phyloP scores from a whole-genome alignment of 2,888 invertebrate species.

The Eugnorisma glareosa region DNA sequence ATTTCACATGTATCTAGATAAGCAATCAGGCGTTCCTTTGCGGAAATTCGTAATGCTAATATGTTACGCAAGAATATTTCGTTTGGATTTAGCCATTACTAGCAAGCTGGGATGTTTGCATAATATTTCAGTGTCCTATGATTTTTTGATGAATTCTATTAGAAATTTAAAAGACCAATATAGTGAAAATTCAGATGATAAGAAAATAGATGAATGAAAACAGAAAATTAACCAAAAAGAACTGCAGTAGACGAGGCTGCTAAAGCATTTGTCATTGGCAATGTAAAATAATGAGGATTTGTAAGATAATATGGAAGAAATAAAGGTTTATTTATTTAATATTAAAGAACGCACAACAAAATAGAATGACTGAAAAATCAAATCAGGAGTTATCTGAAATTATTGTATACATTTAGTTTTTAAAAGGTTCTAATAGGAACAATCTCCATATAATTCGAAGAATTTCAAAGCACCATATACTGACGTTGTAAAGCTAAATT shows the following conservation, averaged over 20 bases:
- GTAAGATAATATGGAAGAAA: too few relatives aligned
- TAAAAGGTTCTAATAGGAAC: background rate
- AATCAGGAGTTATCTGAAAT: background rate
- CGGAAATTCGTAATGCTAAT: background rate
- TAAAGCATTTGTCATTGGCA: too few relatives aligned
- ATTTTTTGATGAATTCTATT: too few relatives aligned
- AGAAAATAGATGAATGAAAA: too few relatives aligned
- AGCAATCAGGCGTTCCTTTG: background rate
- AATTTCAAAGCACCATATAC: background rate
- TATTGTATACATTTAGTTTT: background rate
- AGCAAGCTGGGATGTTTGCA: background rate
- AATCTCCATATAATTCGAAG: background rate
- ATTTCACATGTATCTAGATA: too few relatives aligned
- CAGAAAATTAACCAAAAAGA: background rate
- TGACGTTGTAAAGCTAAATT: background rate
- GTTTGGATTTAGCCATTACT: background rate
- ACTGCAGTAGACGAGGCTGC: too few relatives aligned
- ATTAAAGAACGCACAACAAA: background rate
- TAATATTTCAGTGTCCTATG: too few relatives aligned
- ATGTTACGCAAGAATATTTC: background rate
- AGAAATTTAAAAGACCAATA: too few relatives aligned
- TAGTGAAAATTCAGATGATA: background rate
- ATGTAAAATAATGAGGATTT: too few relatives aligned
- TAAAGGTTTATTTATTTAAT: too few relatives aligned
- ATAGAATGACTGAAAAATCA: too few relatives aligned